Evolutionary conservation across 2,797 vertebrate species (phyloP).

Genomic region (Fistularia tabacaria): DNA sequence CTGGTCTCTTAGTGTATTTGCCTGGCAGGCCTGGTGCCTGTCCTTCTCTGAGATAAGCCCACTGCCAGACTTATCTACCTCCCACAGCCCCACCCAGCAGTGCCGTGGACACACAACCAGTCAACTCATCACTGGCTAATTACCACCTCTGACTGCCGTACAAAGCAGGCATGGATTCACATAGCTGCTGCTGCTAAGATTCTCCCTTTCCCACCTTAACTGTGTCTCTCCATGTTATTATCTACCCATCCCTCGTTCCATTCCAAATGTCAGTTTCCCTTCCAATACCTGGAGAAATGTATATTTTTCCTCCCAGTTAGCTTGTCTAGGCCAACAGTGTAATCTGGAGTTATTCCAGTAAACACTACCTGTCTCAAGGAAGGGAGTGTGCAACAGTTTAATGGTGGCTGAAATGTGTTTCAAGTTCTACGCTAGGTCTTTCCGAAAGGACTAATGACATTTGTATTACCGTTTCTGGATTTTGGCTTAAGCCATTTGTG

Average conservation of each 20-base stretch:
- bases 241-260: conserved; percentile 11
- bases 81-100: conserved; percentile 71
- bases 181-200: conserved; percentile 34
- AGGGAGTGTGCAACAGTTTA: conserved; percentile 24
- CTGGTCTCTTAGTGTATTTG: conserved; percentile 69
- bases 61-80: conserved; percentile 71
- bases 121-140: conserved; percentile 78
- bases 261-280: conserved; percentile 3
- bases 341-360: background rate
- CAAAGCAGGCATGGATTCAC: conserved; percentile 67
- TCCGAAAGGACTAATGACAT: background rate
- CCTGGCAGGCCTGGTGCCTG: conserved; percentile 83
- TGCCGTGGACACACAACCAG: conserved; percentile 64
- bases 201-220: conserved; percentile 37
- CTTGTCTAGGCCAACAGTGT: background rate
- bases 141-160: conserved; percentile 72
- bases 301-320: background rate
- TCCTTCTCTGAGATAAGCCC: conserved; percentile 75
- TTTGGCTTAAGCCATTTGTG: conserved; percentile 28
- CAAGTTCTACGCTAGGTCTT: conserved; percentile 20
- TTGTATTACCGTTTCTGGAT: background rate
- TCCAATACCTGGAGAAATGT: conserved; percentile 5
- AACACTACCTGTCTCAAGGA: conserved; percentile 3
- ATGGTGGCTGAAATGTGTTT: conserved; percentile 35
- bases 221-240: conserved; percentile 21